These are phyloP conservation scores for Elaphurus davidianus DNA, from an alignment of 2,113 vertebrate species.

Conservation along the genomic window DNA sequence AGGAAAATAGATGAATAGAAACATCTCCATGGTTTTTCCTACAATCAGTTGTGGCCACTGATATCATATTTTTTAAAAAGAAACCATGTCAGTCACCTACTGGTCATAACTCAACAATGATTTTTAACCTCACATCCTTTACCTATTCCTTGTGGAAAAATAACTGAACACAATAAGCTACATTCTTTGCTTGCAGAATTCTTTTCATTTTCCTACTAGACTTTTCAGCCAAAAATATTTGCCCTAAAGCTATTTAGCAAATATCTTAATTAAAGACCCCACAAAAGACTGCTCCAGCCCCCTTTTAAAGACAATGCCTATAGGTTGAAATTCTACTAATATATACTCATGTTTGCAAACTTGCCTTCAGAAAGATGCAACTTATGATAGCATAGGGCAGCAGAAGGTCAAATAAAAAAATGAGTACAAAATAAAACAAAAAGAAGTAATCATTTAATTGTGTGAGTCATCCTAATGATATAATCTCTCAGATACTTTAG, in stretches of 20 bases:
- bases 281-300: neutral
- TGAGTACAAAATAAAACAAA: constrained; percentile 17
- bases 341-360: neutral
- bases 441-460: constrained; percentile 43
- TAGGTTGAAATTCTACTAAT: neutral
- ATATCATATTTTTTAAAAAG: neutral
- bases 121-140: neutral
- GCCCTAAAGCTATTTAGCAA: neutral
- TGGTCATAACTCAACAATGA: neutral
- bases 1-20: neutral
- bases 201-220: neutral
- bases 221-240: neutral
- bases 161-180: neutral
- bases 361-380: constrained; percentile 8
- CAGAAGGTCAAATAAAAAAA: neutral
- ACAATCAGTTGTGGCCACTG: neutral
- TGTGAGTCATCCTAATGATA: constrained; percentile 22
- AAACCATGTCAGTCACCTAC: neutral
- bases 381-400: neutral
- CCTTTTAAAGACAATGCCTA: neutral
- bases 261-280: neutral
- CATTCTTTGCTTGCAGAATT: neutral
- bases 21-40: neutral
- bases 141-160: neutral
- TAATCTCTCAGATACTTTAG: neutral